Base-by-base conservation (phyloP, 2,888 invertebrate genomes). In the Geophilus truncorum region DNA sequence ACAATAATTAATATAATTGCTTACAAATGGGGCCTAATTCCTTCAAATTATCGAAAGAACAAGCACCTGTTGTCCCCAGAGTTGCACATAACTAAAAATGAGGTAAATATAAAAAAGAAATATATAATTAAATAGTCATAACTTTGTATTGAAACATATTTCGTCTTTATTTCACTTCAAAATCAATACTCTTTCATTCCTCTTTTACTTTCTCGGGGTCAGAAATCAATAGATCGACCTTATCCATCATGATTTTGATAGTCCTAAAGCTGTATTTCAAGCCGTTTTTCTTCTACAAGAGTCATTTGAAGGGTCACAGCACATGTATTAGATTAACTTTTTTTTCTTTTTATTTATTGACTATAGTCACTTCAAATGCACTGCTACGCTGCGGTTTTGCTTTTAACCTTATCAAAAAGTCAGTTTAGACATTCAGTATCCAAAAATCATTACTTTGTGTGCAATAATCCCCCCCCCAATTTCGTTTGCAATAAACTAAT, bases 61-160 rank as follows among this genome's bases (percentile, higher is more conserved):
- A 99, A 21, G 97, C 94, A 0, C 97, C 97, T 0, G 99, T 99
- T 0, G 98, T 97, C 21, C 99, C 99, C 32, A 98, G 89, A 5
- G 98, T 97, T 21, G 94, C 95, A 86, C 97, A 98, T 1, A 97
- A 92, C 97, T 97, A 82, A 75, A 75, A 70, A 40, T 0, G 18
- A 51, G 6, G 18, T 18, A 4, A 18, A 51, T n/a, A 5, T 5
- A n/a, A n/a, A n/a, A n/a, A n/a, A n/a, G n/a, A n/a, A n/a, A n/a
- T n/a, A n/a, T n/a, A n/a, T n/a, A n/a, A n/a, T n/a, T n/a, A n/a
- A n/a, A n/a, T n/a, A n/a, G n/a, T n/a, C n/a, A n/a, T n/a, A n/a
- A n/a, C n/a, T n/a, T n/a, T n/a, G n/a, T n/a, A n/a, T n/a, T n/a
- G n/a, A n/a, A n/a, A n/a, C 7, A 18, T 0, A n/a, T 40, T 40